These are phyloP conservation scores for Dasypolia templi DNA, from an alignment of 2,888 invertebrate species.

Conservation along the genomic window DNA sequence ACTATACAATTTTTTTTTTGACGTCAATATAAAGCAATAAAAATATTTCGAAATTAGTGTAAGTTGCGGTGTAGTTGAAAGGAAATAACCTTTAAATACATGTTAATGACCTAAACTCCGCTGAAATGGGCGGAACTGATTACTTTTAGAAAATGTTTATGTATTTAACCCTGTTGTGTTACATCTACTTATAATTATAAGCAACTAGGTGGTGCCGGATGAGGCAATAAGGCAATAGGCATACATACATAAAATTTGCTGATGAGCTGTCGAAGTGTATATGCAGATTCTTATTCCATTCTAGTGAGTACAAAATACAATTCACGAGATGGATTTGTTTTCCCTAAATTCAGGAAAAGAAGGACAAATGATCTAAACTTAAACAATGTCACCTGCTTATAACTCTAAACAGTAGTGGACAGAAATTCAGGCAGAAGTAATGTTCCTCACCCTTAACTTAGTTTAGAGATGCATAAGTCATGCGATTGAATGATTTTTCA, in stretches of 20 bases:
- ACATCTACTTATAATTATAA: conserved; percentile 48
- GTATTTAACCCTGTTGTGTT: conserved; percentile 40
- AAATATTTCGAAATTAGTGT: conserved; percentile 19
- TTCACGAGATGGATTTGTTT: not conserved
- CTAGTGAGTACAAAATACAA: not conserved
- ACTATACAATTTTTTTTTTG: conserved; percentile 30
- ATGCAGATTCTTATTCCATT: conserved; percentile 24
- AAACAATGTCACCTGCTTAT: conserved; percentile 4
- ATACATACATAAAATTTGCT: too few species aligned
- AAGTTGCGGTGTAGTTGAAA: not conserved
- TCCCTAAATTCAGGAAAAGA: too few species aligned
- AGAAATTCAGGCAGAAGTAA: not conserved
- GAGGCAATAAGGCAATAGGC: conserved; percentile 44
- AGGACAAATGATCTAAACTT: not conserved
- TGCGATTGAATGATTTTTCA: not conserved
- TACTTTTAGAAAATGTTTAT: conserved; percentile 56
- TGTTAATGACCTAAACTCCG: conserved; percentile 40
- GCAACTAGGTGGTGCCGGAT: conserved; percentile 55
- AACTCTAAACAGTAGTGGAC: not conserved
- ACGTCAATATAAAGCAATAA: conserved; percentile 37
- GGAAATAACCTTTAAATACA: conserved; percentile 11
- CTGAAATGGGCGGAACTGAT: conserved; percentile 42
- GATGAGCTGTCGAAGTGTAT: conserved; percentile 1
- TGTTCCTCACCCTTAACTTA: not conserved
- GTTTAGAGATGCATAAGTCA: not conserved